phyloP scores from a whole-genome alignment of 2,797 vertebrate species.

The Falco biarmicus region DNA sequence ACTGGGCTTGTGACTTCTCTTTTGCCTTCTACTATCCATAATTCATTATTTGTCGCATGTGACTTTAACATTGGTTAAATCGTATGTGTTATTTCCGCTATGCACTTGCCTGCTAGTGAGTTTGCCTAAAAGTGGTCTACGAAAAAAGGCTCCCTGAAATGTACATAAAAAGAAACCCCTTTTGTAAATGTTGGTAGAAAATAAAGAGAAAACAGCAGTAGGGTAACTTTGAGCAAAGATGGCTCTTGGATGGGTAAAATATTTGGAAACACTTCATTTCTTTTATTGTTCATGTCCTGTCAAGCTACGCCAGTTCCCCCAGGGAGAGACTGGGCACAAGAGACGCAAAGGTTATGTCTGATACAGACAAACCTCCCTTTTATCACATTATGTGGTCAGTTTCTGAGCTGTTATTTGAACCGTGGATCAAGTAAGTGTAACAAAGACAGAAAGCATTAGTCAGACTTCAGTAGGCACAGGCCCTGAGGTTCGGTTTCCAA shows the following conservation, averaged over 20 bases:
- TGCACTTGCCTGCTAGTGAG: background rate
- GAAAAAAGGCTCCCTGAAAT: background rate
- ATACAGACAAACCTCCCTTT: background rate
- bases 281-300: background rate
- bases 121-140: background rate
- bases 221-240: background rate
- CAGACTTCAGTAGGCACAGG: slow-evolving; percentile 17
- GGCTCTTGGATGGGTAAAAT: background rate
- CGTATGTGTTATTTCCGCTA: background rate
- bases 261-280: background rate
- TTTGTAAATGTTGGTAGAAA: background rate
- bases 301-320: background rate
- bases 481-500: slow-evolving; percentile 59
- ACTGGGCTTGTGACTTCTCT: slow-evolving; percentile 19
- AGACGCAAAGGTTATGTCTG: background rate
- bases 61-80: background rate
- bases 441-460: slow-evolving; percentile 40
- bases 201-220: background rate
- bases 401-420: slow-evolving; percentile 40
- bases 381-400: background rate
- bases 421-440: background rate
- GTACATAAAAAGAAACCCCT: background rate
- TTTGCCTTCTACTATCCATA: slow-evolving; percentile 11
- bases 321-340: background rate
- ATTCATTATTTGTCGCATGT: slow-evolving; percentile 29